phyloP scores from a whole-genome alignment of 2,888 invertebrate genomes.

The Loripinus fragilis region DNA sequence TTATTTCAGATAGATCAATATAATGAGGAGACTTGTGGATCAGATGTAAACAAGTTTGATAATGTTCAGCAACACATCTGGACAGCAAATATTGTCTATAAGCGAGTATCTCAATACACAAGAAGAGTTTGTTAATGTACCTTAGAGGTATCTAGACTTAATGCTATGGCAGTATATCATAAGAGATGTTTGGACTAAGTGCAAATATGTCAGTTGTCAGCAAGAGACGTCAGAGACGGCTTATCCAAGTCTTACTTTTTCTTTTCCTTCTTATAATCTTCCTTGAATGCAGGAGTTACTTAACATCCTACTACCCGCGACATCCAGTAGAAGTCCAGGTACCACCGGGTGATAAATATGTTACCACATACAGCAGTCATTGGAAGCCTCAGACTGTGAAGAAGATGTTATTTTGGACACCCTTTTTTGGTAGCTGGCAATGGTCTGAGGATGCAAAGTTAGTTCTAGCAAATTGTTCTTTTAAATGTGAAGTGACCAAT shows the following conservation, averaged over 20 bases:
- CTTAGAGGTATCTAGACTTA: too few species aligned
- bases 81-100: too few species aligned
- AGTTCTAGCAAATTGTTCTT: slow-evolving; percentile 23
- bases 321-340: slow-evolving; percentile 10
- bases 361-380: slow-evolving; percentile 38
- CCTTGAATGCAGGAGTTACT: neutral
- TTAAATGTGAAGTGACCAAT: slow-evolving; percentile 48
- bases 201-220: too few species aligned
- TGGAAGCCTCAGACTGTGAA: slow-evolving; percentile 33
- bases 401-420: slow-evolving; percentile 47
- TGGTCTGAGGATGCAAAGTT: slow-evolving; percentile 40
- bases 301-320: neutral
- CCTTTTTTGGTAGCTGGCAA: slow-evolving; percentile 46
- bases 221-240: neutral
- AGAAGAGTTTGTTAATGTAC: too few species aligned
- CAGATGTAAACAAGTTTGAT: too few species aligned
- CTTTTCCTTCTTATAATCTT: neutral
- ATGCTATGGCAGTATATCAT: too few species aligned
- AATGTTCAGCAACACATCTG: too few species aligned
- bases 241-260: neutral
- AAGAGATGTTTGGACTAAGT: too few species aligned
- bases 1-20: too few species aligned
- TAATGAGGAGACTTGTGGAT: too few species aligned
- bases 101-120: too few species aligned
- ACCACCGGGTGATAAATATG: slow-evolving; percentile 33